Conservation (phyloP, 2,113 vertebrate species). For the Silurus asotus region DNA sequence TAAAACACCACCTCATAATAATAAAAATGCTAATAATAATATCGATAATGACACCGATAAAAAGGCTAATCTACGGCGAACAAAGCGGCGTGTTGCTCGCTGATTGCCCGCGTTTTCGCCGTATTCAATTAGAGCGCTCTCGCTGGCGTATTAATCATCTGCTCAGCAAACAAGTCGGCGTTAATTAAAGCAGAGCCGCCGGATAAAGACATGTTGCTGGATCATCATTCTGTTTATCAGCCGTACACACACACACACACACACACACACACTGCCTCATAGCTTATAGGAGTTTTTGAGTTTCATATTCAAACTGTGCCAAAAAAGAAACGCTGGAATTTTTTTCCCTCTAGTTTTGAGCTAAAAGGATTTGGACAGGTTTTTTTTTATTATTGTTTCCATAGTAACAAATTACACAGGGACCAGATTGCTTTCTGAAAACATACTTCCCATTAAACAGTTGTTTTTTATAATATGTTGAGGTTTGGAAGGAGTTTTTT, state of each 20-base stretch:
- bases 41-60: constrained; percentile 53
- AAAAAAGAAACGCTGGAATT: constrained; percentile 15
- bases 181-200: constrained; percentile 68
- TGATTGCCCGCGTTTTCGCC: constrained; percentile 56
- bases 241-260: constrained; percentile 27
- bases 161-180: constrained; percentile 83
- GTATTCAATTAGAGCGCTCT: constrained; percentile 61
- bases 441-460: not conserved
- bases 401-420: not conserved
- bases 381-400: not conserved
- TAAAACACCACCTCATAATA: constrained; percentile 57
- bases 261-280: constrained; percentile 15
- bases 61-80: constrained; percentile 54
- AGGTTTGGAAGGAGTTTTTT: not conserved
- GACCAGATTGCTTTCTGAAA: not conserved
- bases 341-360: not conserved
- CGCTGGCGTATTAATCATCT: constrained; percentile 79
- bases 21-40: constrained; percentile 55
- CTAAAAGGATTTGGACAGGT: constrained; percentile 6
- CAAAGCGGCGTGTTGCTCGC: constrained; percentile 52
- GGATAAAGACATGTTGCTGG: constrained; percentile 59
- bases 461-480: not conserved
- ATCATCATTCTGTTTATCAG: constrained; percentile 59
- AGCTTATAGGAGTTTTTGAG: constrained; percentile 21
- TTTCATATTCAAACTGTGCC: constrained; percentile 33